Base-by-base conservation (phyloP, 2,888 invertebrate species). In the Clostera curtula region DNA sequence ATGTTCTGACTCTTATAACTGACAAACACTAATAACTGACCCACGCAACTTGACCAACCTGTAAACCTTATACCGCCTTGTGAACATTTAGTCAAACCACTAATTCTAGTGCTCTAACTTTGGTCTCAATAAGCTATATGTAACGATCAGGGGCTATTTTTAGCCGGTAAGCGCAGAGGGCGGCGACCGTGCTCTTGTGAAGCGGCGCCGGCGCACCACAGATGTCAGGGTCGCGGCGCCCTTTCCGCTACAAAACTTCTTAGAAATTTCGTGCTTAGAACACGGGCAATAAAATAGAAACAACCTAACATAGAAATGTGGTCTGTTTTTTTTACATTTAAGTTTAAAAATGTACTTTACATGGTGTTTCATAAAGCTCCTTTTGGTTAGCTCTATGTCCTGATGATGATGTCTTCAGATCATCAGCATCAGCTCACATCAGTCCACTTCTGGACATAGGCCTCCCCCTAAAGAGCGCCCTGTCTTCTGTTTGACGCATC, bases 151-250 rank as follows among this genome's bases (percentile, higher is more conserved):
- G 46, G 45, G 65, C 57, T 77, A 77, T 75, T 74, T 75, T 69
- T 75, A 76, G 73, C 58, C 38, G 48, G 43, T 48, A 67, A 63
- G 66, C 68, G 63, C 57, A 56, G 68, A 68, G 73, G 73, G 71
- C 74, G 73, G 69, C 69, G 74, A 72, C 73, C 70, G 70, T 64
- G 58, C 56, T 56, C 54, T 56, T 49, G 58, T 53, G 52, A 56
- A 49, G 50, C 59, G 56, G 56, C 61, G 60, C 58, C 48, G 51
- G 60, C 57, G 59, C 60, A 56, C 47, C 54, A 50, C 65, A 66
- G 61, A 67, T 71, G 65, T 68, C 67, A 70, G 66, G 65, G 66
- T 61, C 60, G 50, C 43, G 41, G 47, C 52, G 50, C 55, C 58
- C 58, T 46, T 46, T 44, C 40, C 40, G 37, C 41, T 36, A 31